Base-by-base conservation (phyloP, 2,888 invertebrate species). In the Muscina levida region DNA sequence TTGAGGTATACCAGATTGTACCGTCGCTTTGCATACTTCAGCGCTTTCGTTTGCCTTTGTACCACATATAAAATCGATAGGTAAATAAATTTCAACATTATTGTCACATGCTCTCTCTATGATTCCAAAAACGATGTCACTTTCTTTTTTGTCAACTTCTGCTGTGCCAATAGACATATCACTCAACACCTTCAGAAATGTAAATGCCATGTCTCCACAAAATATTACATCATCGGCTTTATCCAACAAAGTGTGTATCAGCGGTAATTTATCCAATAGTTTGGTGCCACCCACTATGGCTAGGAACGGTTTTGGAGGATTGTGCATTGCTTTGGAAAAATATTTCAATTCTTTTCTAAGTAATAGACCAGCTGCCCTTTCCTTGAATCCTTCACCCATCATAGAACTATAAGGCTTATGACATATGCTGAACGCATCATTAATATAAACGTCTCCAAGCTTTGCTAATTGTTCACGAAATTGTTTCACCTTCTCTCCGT, bases 141-240 rank as follows among this genome's bases (percentile, higher is more conserved):
- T 94, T 4, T 99, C 99, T 86, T 98, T 98, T 84, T 95, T 95
- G 89, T 99, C 99, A 90, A 94, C 99, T 79, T 99, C 91, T 0
- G 98, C 99, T 85, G 93, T 94, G 3, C 99, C 99, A 90, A 99
- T 99, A 95, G 96, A 93, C 97, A 99, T 98, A 81, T 94, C 94
- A 86, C 97, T 94, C 0, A 94, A 91, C 79, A 96, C 96, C 91
- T 99, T 99, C 2, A 99, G 93, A 92, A 99, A 99, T 71, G 99
- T 99, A 90, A 97, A 99, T 0, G 98, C 98, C 99, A 99, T 99
- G 79, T 99, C 99, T 75, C 99, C 99, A 44, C 98, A 98, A 88
- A 99, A 98, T 85, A 99, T 98, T 98, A 99, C 99, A 91, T 98
- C 98, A 89, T 99, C 95, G 0, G 99, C 99, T 92, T 98, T 98